Conservation (phyloP, 2,888 invertebrate species). For the Pristionchus mayeri region DNA sequence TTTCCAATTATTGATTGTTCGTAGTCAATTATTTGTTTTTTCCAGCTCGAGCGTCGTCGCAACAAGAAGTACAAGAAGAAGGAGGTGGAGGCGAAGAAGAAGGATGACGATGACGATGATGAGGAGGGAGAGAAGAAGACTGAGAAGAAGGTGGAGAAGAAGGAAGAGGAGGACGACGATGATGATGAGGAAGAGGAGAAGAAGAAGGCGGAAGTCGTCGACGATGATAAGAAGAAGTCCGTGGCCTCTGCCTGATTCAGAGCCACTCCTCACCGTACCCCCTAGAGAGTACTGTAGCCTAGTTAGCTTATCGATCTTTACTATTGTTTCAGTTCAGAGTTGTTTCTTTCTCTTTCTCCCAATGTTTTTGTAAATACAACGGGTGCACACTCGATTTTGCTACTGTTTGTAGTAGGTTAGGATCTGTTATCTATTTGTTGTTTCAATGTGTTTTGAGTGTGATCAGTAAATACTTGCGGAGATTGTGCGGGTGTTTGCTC, state of each 20-base stretch:
- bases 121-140: constrained; percentile 55
- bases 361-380: constrained; percentile 16
- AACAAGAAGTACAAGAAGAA: constrained; percentile 70
- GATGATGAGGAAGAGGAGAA: constrained; percentile 60
- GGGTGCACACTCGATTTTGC: neutral
- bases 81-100: constrained; percentile 59
- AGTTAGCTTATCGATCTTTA: constrained; percentile 21
- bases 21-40: neutral
- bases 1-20: too few species aligned
- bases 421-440: constrained; percentile 17
- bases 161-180: constrained; percentile 14
- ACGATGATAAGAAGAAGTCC: constrained; percentile 22
- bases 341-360: too few species aligned
- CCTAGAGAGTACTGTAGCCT: neutral
- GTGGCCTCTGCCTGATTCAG: neutral
- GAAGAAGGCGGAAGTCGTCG: constrained; percentile 28
- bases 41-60: constrained; percentile 67
- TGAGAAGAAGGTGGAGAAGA: constrained; percentile 51
- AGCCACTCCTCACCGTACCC: neutral
- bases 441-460: neutral
- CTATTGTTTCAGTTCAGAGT: neutral
- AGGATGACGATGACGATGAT: constrained; percentile 7
- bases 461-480: constrained; percentile 18
- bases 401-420: constrained; percentile 1
- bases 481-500: constrained; percentile 3